Base-by-base conservation (phyloP, 92 coral and sea anemone species). In the Isaurus tuberculatus region DNA sequence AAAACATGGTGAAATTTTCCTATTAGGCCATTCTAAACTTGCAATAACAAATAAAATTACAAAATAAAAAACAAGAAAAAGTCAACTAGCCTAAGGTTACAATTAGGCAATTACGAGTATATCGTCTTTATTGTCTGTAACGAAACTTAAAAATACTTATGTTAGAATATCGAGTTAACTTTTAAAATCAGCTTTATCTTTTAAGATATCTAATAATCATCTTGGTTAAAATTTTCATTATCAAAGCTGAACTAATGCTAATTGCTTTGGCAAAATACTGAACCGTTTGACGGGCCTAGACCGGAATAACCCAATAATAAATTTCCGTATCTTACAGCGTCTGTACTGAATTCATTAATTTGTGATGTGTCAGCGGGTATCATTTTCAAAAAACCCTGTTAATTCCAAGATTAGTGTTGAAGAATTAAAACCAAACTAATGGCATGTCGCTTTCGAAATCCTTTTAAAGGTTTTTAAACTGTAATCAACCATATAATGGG, bases 381-480 rank as follows among this genome's bases (percentile, higher is more conserved):
- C 82, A 31, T 15, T 72, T 32, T 36, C 69, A 57, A 77, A 15
- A 63, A 72, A 33, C 82, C 70, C n/a, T n/a, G 68, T 19, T 77
- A 77, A 77, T 58, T n/a, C 32, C 69, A 77, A 77, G 82, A 77
- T 55, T 77, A 77, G 67, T 25, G 53, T 44, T 44, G 78, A 72
- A 72, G 78, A 23, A 44, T 32, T 72, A 46, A 5, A 19, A 43
- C 43, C 14, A 29, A 71, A 30, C 33, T 17, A 23, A 36, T 36
- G 20, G 73, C 70, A 32, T 28, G 27, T 28, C 42, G 8, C 29
- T 57, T 74, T 57, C 43, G 1, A 74, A 25, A 2, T 33, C 70
- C 36, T 36, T 48, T 36, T 40, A 25, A 16, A 2, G 27, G 63
- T 19, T 55, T 40, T 55, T 63, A 29, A 77, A 14, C 33, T 20